Base-by-base conservation (phyloP, 1,140 invertebrate species). In the Aphidius ervi region DNA sequence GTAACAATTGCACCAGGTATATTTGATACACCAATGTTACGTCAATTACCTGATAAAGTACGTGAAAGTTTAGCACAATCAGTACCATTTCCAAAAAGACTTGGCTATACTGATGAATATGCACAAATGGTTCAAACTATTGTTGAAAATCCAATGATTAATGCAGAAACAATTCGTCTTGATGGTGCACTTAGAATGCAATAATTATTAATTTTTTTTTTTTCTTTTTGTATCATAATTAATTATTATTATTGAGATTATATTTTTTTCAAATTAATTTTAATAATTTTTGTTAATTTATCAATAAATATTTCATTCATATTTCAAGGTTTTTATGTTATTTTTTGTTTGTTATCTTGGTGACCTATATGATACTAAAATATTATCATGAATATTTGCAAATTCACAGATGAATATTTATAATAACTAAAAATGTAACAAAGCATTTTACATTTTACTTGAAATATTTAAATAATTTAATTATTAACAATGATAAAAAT, bases 131-230 rank as follows among this genome's bases (percentile, higher is more conserved):
- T 91, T 6, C 86, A 97, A 75, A 77, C 84, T 45, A 92, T 99
- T 56, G 87, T 97, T 59, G 86, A 92, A 73, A 99, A 99, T 82
- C 91, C 90, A 1, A 81, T 97, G 80, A 69, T 99, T 4, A 99
- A 99, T 78, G 97, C 94, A 5, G 95, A 98, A 80, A 88, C 89
- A 0, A 95, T 99, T 65, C 84, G 96, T 72, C 68, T 99, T 20
- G 97, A 99, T 78, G 97, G 94, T 47, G 94, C 91, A 20, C 72
- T 98, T 0, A 83, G 92, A 68, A 93, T 94, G 90, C 86, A 87
- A 73, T 85, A 88, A 57, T 91, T 83, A 82, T 66, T 46, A 40
- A 31, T 31, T 31, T 31, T 31, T 31, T 31, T 31, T 31, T 1
- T 31, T 31, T 40, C 57, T 5, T 37, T 49, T 58, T 40, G 50